These are phyloP conservation scores for Rousettus leschenaultii DNA, from an alignment of 2,113 vertebrate species.

Conservation along the genomic window DNA sequence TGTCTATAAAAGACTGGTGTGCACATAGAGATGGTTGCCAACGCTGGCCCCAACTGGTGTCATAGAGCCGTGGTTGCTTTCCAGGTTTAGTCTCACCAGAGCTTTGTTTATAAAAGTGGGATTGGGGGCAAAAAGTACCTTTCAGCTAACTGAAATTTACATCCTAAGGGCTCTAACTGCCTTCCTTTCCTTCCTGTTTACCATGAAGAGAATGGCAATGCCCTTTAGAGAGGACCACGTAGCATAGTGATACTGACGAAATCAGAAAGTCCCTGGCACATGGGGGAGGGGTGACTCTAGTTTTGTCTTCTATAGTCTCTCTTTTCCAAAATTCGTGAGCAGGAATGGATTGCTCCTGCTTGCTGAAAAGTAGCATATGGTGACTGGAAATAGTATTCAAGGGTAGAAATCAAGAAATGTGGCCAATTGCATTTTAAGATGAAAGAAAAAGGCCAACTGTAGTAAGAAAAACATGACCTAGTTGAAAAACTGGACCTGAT, in stretches of 20 bases:
- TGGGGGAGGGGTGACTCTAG: not conserved
- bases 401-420: constrained; percentile 13
- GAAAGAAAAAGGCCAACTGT: not conserved
- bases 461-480: not conserved
- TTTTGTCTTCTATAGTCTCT: not conserved
- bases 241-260: not conserved
- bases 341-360: not conserved
- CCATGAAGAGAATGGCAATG: not conserved
- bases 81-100: constrained; percentile 85
- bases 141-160: constrained; percentile 86
- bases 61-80: constrained; percentile 84
- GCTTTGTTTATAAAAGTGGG: constrained; percentile 88
- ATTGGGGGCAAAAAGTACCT: constrained; percentile 79
- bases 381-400: constrained; percentile 28
- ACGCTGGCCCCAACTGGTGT: constrained; percentile 81
- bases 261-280: not conserved
- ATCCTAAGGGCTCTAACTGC: constrained; percentile 82
- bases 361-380: not conserved
- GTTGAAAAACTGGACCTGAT: not conserved
- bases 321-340: not conserved
- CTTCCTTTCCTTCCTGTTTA: constrained; percentile 75
- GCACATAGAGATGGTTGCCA: constrained; percentile 76
- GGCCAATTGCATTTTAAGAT: not conserved
- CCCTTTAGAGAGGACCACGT: constrained; percentile 35
- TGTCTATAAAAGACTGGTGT: constrained; percentile 74